phyloP scores from a whole-genome alignment of 1,140 invertebrate species.

The Lineus longissimus region DNA sequence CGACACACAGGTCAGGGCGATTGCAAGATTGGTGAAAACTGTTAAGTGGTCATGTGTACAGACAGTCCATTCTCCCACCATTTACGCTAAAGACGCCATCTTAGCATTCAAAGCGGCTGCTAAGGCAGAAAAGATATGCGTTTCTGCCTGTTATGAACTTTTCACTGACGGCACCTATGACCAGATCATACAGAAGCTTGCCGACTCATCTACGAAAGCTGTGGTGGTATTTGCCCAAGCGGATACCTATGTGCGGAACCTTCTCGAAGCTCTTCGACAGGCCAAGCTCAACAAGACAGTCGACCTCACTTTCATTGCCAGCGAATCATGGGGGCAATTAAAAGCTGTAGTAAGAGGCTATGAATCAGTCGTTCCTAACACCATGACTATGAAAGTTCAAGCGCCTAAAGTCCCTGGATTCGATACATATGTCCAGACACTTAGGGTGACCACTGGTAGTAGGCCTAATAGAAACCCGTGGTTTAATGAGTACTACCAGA shows the following conservation, averaged over 20 bases:
- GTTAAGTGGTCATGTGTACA: slow-evolving; percentile 38
- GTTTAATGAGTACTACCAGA: slow-evolving; percentile 40
- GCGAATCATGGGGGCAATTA: slow-evolving; percentile 2
- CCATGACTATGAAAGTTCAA: background rate
- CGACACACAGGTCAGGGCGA: slow-evolving; percentile 70
- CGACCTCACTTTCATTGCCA: background rate
- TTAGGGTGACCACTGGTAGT: background rate
- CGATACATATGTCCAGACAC: slow-evolving; percentile 2
- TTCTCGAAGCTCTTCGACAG: slow-evolving; percentile 30
- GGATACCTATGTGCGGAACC: slow-evolving; percentile 29
- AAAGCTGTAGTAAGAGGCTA: background rate
- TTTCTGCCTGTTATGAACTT: slow-evolving; percentile 42
- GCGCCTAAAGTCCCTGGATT: background rate
- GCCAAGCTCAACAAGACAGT: slow-evolving; percentile 7
- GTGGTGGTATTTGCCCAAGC: slow-evolving; percentile 44
- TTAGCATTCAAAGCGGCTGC: slow-evolving; percentile 28
- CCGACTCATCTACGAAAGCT: slow-evolving; percentile 30
- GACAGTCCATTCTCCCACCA: slow-evolving; percentile 38
- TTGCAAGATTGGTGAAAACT: slow-evolving; percentile 50
- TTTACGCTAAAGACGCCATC: slow-evolving; percentile 24
- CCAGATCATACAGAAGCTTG: slow-evolving; percentile 31
- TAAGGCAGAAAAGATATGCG: slow-evolving; percentile 33
- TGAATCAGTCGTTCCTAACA: background rate
- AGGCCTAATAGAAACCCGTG: slow-evolving; percentile 34
- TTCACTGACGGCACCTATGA: slow-evolving; percentile 35